Percentiles rank a stretch among this genome's conserved stretches.
phyloP scores from a whole-genome alignment of 2,113 vertebrate species.

The Alouatta palliata region DNA sequence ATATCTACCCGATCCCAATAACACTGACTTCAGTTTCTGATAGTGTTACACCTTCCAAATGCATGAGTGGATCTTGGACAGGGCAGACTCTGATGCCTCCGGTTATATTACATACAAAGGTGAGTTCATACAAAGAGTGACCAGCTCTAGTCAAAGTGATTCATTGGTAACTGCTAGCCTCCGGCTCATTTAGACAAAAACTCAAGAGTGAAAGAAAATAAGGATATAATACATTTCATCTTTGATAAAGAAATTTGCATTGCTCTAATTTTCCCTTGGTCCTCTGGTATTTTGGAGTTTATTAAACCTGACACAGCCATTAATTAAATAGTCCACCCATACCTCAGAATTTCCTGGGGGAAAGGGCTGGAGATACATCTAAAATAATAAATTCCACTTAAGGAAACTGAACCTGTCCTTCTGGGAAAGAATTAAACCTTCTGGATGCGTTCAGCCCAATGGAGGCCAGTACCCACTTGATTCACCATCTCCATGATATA shows the following conservation, averaged over 20 bases:
- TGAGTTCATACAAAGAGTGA: not conserved
- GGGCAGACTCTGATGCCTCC: not conserved
- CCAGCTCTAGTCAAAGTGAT: not conserved
- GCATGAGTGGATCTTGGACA: not conserved
- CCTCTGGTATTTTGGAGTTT: not conserved
- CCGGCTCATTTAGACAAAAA: slow-evolving; percentile 32
- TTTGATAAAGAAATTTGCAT: slow-evolving; percentile 10
- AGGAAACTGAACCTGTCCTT: not conserved
- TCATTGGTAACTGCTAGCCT: not conserved
- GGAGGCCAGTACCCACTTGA: not conserved
- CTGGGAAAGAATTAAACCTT: not conserved
- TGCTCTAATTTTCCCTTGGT: not conserved
- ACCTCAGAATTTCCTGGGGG: not conserved
- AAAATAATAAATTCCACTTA: not conserved
- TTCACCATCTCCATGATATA: not conserved
- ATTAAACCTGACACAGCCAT: not conserved
- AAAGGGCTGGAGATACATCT: not conserved
- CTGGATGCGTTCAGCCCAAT: not conserved
- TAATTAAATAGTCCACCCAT: not conserved
- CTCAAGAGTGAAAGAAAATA: slow-evolving; percentile 15
- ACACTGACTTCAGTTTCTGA: not conserved
- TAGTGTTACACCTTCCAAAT: not conserved
- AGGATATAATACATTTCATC: not conserved
- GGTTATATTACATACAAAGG: not conserved
- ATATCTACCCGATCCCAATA: not conserved